Evolutionary conservation across 2,113 vertebrate genomes (phyloP), one percentile per base, ranked within the genome.

Genomic region (Cyphomyrus discorhynchus): DNA sequence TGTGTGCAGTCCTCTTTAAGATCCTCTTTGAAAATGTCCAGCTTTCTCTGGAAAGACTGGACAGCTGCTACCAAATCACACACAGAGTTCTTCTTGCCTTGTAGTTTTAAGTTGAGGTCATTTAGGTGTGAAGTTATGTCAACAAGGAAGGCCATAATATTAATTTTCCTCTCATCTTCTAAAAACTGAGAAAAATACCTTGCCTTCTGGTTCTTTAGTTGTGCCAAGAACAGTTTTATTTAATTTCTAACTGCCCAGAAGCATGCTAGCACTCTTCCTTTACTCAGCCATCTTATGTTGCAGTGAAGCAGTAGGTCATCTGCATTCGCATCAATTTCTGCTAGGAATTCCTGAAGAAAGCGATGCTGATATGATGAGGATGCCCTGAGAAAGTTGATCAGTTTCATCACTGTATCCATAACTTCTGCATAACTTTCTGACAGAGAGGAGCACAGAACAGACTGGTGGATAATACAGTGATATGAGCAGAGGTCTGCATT

Each of bases 361-460:
- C 47, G 10, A 77, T 89, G 56, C 45, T 89, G 88, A 70, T 89
- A 24, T 19, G 88, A 89, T 58, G 87, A 62, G 21, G 87, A 88
- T 88, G 62, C 88, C 88, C 62, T 89, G 88, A 89, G 88, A 77
- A 89, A 89, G 47, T 49, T 11, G 47, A 49, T 49, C 47, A 49
- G 47, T 49, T 49, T 49, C 47, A 49, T 49, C 47, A 49, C 47
- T 11, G 47, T 49, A 49, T 49, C 10, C 1, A 11, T 49, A 49
- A 49, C 2, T 11, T 49, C 47, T 49, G 83, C 83, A 86, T 86
- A 50, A 19, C n/a, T 47, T 86, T 86, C 83, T 86, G 46, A 86
- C 42, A 86, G 83, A 83, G 80, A 17, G 39, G 80, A 45, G 17
- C 80, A 83, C 80, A 83, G 80, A 83, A 45, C 80, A 83, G 39